phyloP scores from a whole-genome alignment of 2,888 invertebrate species.

The Cheilosia urbana region DNA sequence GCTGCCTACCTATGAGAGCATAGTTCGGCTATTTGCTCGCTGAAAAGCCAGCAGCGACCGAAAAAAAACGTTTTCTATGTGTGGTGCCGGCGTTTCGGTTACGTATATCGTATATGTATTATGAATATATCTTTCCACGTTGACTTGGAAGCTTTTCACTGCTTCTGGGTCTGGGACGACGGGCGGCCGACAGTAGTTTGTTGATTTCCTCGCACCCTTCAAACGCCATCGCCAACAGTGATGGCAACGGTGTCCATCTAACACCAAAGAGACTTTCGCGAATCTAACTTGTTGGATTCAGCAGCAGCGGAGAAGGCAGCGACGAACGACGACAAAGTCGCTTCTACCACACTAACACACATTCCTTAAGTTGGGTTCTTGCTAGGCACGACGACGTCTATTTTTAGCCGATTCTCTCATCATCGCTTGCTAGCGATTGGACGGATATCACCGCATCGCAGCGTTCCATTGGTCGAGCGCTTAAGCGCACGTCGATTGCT shows the following conservation, averaged over 20 bases:
- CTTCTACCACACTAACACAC: constrained; percentile 56
- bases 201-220: not conserved
- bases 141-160: constrained; percentile 33
- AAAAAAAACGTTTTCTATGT: constrained; percentile 32
- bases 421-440: constrained; percentile 65
- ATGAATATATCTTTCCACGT: constrained; percentile 31
- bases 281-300: constrained; percentile 72
- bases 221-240: not conserved
- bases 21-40: constrained; percentile 54
- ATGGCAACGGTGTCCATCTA: constrained; percentile 47
- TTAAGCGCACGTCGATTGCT: constrained; percentile 64
- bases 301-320: constrained; percentile 34
- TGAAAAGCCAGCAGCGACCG: constrained; percentile 5
- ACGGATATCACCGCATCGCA: constrained; percentile 61
- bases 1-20: constrained; percentile 41
- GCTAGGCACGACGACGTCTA: constrained; percentile 60
- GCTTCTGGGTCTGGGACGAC: constrained; percentile 25
- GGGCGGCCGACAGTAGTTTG: constrained; percentile 34
- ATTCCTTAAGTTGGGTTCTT: constrained; percentile 21
- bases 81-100: constrained; percentile 57
- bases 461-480: constrained; percentile 51
- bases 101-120: no score
- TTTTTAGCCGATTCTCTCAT: constrained; percentile 72
- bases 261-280: constrained; percentile 67
- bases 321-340: constrained; percentile 21